phyloP scores from a whole-genome alignment of 2,888 invertebrate genomes.

The Drosophila meridionalis region DNA sequence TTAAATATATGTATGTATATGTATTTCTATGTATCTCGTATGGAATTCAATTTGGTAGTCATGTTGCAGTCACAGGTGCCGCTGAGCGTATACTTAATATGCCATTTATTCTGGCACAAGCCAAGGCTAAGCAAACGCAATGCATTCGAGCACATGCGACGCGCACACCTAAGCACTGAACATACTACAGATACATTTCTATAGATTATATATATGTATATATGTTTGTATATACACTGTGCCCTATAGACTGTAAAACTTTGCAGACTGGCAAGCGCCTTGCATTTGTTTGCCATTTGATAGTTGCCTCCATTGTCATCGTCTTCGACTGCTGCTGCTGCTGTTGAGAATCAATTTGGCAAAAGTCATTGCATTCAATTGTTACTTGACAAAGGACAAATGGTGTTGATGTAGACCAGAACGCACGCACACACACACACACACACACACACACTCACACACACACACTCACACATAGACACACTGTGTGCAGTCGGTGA shows the following conservation, averaged over 20 bases:
- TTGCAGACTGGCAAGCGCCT: conserved; percentile 61
- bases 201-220: conserved; percentile 4
- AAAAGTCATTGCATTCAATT: conserved; percentile 80
- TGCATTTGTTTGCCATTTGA: conserved; percentile 65
- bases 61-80: conserved; percentile 62
- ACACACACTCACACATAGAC: neutral
- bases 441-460: conserved; percentile 4
- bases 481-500: conserved; percentile 40
- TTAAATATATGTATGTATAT: neutral
- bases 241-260: conserved; percentile 34
- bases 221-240: neutral
- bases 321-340: conserved; percentile 40
- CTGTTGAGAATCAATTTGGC: conserved; percentile 77
- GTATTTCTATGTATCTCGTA: neutral
- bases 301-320: conserved; percentile 56
- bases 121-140: conserved; percentile 67
- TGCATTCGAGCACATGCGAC: conserved; percentile 63
- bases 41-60: conserved; percentile 41
- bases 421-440: conserved; percentile 20
- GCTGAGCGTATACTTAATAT: conserved; percentile 77
- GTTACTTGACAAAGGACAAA: conserved; percentile 80
- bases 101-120: conserved; percentile 70
- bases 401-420: conserved; percentile 71
- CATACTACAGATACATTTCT: neutral
- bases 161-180: conserved; percentile 3